These are phyloP conservation scores for Ascidia mentula DNA, from an alignment of 23 tunicate species.

Conservation along the genomic window DNA sequence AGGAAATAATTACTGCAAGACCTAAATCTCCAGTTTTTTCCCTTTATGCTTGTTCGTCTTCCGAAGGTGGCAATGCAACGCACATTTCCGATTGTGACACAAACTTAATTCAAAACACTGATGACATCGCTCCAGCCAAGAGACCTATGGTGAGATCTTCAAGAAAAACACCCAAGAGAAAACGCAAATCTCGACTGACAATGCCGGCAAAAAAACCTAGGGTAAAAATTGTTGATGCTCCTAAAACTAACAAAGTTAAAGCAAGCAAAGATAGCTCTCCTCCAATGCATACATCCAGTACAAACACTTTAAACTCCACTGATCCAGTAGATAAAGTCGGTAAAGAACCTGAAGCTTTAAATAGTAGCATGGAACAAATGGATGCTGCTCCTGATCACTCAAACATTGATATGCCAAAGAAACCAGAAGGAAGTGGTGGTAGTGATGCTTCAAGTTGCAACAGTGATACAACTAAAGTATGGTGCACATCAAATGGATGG, in stretches of 20 bases:
- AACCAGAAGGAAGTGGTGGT: too few relatives aligned
- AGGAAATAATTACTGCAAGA: neutral
- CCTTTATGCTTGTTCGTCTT: neutral
- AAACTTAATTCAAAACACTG: slow-evolving; percentile 30
- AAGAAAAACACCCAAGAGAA: neutral
- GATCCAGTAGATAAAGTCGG: neutral
- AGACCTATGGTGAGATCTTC: neutral
- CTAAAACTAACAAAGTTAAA: too few relatives aligned
- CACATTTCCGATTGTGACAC: slow-evolving; percentile 15
- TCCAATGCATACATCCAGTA: neutral
- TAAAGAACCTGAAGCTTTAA: neutral
- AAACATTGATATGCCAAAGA: too few relatives aligned
- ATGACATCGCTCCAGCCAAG: neutral
- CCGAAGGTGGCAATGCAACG: neutral
- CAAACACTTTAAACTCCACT: neutral
- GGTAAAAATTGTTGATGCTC: neutral
- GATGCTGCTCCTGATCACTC: neutral
- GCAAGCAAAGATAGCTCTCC: too few relatives aligned
- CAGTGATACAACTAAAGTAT: neutral
- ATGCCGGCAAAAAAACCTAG: slow-evolving; percentile 5
- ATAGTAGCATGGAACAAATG: too few relatives aligned
- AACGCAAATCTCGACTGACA: neutral
- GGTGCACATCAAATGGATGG: slow-evolving; percentile 44
- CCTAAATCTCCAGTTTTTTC: neutral
- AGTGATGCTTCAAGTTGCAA: neutral